Conservation (phyloP, 2,888 invertebrate species). For the Isoperla grammatica region DNA sequence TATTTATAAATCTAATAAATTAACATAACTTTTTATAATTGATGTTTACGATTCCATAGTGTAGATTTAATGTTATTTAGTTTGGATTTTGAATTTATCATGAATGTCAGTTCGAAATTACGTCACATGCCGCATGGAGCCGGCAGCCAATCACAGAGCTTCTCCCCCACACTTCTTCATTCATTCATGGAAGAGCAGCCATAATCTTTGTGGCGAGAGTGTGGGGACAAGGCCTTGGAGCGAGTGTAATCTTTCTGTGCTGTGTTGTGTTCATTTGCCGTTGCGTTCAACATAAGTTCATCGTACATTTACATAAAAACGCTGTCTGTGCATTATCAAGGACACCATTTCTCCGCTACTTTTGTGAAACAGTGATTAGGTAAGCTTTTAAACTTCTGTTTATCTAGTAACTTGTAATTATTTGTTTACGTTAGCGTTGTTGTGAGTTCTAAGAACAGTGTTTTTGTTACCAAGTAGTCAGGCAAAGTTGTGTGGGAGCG, state of each 20-base stretch:
- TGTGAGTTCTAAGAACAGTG: not conserved
- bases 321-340: not conserved
- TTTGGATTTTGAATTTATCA: not conserved
- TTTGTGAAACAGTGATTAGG: conserved; percentile 2
- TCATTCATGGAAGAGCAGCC: conserved; percentile 29
- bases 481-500: too few species aligned
- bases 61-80: too few species aligned
- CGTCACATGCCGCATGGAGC: conserved; percentile 25
- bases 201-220: conserved; percentile 27
- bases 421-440: conserved; percentile 1
- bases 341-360: not conserved
- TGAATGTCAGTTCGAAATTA: conserved; percentile 11
- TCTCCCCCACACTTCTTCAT: conserved; percentile 29
- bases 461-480: too few species aligned
- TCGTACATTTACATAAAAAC: not conserved
- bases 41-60: too few species aligned
- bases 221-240: conserved; percentile 22
- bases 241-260: conserved; percentile 22
- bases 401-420: not conserved
- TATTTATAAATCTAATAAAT: too few species aligned
- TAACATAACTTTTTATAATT: too few species aligned
- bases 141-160: conserved; percentile 24
- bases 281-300: not conserved
- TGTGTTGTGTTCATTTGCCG: conserved; percentile 15
- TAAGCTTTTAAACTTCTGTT: not conserved